A percentile compares a stretch with the other conserved stretches of the same genome.
phyloP scores from a whole-genome alignment of 1,140 invertebrate genomes.

The Drosophila sucinea region DNA sequence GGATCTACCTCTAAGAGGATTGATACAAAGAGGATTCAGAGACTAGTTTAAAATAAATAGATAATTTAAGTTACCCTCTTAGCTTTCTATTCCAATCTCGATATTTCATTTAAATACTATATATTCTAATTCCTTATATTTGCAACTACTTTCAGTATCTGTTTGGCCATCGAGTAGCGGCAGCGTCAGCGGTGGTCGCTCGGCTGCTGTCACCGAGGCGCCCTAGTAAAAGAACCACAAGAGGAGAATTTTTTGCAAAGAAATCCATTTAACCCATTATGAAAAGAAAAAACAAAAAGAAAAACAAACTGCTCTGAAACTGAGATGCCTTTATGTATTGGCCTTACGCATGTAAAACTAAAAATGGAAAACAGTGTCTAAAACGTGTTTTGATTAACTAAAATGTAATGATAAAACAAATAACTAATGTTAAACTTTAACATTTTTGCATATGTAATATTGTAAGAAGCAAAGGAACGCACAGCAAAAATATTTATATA shows the following conservation, averaged over 20 bases:
- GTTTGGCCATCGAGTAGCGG: conserved; percentile 65
- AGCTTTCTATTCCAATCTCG: too few relatives aligned
- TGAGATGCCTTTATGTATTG: conserved; percentile 44
- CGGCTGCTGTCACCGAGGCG: conserved; percentile 34
- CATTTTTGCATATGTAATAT: conserved; percentile 32
- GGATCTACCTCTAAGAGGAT: too few relatives aligned
- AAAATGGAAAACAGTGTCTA: conserved; percentile 44
- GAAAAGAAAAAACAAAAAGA: not conserved
- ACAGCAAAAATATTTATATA: conserved; percentile 14
- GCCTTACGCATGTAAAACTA: conserved; percentile 53
- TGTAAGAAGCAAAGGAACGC: conserved; percentile 31
- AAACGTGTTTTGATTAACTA: conserved; percentile 37
- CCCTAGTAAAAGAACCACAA: conserved; percentile 17
- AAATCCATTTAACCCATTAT: conserved; percentile 32
- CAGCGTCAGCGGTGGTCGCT: conserved; percentile 50
- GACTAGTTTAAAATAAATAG: too few relatives aligned
- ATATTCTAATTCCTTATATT: not conserved
- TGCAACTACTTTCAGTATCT: conserved; percentile 60
- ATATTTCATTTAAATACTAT: too few relatives aligned
- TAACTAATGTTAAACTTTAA: conserved; percentile 56
- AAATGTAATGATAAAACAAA: conserved; percentile 57
- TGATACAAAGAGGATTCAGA: too few relatives aligned
- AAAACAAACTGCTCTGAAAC: conserved; percentile 22
- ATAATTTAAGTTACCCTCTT: too few relatives aligned
- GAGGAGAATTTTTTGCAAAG: not conserved